phyloP scores from a whole-genome alignment of 2,113 vertebrate genomes.

The Semnornis frantzii region DNA sequence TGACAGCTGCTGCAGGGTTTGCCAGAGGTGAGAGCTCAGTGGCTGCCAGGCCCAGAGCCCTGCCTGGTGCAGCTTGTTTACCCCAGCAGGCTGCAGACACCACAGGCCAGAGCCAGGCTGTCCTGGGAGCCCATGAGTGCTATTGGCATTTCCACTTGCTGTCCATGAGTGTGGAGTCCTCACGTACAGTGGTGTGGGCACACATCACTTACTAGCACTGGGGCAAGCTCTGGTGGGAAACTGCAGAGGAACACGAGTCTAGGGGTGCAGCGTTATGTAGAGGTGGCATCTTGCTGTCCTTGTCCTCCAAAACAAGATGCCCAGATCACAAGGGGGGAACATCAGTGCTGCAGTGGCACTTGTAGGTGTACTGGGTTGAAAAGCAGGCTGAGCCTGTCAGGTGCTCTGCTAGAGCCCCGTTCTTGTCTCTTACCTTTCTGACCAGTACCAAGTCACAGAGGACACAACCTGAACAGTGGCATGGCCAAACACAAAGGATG shows the following conservation, averaged over 20 bases:
- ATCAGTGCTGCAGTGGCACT: rapidly evolving
- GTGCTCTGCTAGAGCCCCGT: not conserved
- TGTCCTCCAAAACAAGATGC: not conserved
- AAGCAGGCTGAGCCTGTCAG: not conserved
- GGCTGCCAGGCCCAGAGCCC: not conserved
- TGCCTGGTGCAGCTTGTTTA: not conserved
- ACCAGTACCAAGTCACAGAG: not conserved
- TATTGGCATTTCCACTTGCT: not conserved
- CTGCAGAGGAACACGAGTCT: rapidly evolving
- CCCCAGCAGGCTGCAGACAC: not conserved
- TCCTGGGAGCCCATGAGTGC: not conserved
- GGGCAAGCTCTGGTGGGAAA: not conserved
- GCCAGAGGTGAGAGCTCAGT: not conserved
- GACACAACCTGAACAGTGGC: rapidly evolving
- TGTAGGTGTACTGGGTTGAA: not conserved
- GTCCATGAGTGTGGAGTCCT: not conserved
- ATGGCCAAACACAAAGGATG: not conserved
- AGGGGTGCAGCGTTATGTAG: rapidly evolving
- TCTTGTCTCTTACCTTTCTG: not conserved
- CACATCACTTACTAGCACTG: not conserved
- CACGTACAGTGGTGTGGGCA: not conserved
- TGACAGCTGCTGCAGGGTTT: rapidly evolving
- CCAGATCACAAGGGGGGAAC: not conserved
- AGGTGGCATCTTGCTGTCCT: not conserved
- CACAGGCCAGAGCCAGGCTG: not conserved